Percentiles rank a stretch among this genome's conserved stretches.
phyloP scores from a whole-genome alignment of 1,140 invertebrate species.

The Bombus picipes region DNA sequence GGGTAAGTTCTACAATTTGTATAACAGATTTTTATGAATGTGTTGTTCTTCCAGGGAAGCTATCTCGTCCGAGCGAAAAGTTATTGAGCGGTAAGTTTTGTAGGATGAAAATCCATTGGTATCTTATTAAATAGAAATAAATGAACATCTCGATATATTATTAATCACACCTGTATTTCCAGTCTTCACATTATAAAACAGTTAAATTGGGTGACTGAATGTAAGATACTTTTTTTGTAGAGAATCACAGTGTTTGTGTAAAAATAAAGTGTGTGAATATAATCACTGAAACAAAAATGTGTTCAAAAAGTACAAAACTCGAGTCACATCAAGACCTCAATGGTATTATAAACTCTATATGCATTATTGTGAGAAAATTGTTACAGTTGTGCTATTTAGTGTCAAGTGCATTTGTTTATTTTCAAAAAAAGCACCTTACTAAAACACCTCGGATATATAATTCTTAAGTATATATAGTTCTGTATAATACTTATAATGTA shows the following conservation, averaged over 20 bases:
- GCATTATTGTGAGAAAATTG: not conserved
- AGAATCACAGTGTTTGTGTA: conserved; percentile 34
- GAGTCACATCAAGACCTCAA: conserved; percentile 1
- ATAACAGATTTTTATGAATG: conserved; percentile 45
- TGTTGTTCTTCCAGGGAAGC: conserved; percentile 62
- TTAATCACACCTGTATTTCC: conserved; percentile 76
- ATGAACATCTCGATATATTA: conserved; percentile 49
- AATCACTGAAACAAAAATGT: conserved; percentile 1
- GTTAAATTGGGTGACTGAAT: conserved; percentile 59
- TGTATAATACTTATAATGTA: conserved; percentile 54
- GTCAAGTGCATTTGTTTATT: conserved; percentile 12
- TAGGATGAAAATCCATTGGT: not conserved
- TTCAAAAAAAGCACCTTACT: conserved; percentile 66
- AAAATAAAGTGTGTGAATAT: conserved; percentile 23
- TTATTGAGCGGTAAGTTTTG: conserved; percentile 30
- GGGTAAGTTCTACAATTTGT: conserved; percentile 53
- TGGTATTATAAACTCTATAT: conserved; percentile 7
- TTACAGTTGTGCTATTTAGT: conserved; percentile 16
- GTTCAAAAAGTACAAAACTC: conserved; percentile 27
- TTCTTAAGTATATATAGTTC: conserved; percentile 56
- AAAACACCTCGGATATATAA: conserved; percentile 59
- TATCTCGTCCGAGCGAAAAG: conserved; percentile 13
- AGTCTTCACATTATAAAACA: conserved; percentile 77
- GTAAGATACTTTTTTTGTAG: conserved; percentile 67
- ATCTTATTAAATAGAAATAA: conserved; percentile 36